phyloP scores from a whole-genome alignment of 1,140 invertebrate genomes.

The Drosophila pseudoobscura region DNA sequence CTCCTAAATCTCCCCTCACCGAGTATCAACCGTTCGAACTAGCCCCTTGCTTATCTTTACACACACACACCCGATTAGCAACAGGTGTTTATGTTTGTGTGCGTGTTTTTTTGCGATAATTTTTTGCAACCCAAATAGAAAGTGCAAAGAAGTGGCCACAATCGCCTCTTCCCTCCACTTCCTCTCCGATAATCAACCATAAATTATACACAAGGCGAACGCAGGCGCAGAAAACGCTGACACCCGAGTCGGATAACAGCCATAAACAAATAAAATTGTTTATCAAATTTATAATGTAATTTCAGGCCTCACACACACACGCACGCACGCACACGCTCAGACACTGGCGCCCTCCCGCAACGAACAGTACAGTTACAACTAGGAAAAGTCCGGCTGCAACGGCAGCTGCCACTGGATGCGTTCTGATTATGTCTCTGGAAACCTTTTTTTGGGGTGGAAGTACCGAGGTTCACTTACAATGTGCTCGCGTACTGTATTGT shows the following conservation, averaged over 20 bases:
- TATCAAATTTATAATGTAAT: slow-evolving; percentile 34
- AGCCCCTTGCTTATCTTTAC: slow-evolving; percentile 4
- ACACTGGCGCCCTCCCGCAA: background rate
- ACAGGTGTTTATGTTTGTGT: slow-evolving; percentile 39
- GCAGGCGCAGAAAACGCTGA: slow-evolving; percentile 13
- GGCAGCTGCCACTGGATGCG: slow-evolving; percentile 30
- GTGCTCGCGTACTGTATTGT: slow-evolving; percentile 96
- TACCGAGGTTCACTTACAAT: slow-evolving; percentile 88
- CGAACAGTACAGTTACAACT: slow-evolving; percentile 42
- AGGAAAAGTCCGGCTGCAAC: background rate
- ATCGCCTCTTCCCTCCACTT: slow-evolving; percentile 20
- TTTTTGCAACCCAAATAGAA: slow-evolving; percentile 46
- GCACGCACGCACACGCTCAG: background rate
- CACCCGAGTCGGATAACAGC: slow-evolving; percentile 50
- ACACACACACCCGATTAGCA: slow-evolving; percentile 5
- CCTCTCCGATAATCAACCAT: slow-evolving; percentile 21
- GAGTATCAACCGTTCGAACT: slow-evolving; percentile 29
- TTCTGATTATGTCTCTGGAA: slow-evolving; percentile 18
- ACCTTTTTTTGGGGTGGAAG: slow-evolving; percentile 13
- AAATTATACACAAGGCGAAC: slow-evolving; percentile 5
- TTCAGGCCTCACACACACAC: slow-evolving; percentile 5
- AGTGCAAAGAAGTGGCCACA: slow-evolving; percentile 37
- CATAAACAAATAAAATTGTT: slow-evolving; percentile 61
- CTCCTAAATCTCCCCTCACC: background rate
- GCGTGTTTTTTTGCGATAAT: slow-evolving; percentile 19